A percentile compares a stretch with the other conserved stretches of the same genome.
These are phyloP conservation scores for Chelonus formosanus DNA, from an alignment of 2,888 invertebrate genomes.

Conservation along the genomic window DNA sequence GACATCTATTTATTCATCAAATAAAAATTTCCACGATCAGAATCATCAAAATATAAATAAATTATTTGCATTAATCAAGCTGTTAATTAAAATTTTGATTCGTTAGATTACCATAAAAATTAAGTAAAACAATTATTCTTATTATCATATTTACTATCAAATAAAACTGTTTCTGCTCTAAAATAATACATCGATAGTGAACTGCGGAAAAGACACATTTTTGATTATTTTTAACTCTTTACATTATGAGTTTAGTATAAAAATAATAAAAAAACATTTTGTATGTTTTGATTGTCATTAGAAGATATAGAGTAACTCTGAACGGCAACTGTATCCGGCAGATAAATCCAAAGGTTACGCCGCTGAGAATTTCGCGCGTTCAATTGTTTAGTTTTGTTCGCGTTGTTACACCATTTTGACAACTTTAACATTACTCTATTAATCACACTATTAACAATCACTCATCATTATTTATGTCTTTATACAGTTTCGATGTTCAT, in stretches of 20 bases:
- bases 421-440: slow-evolving; percentile 12
- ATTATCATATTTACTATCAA: too few relatives aligned
- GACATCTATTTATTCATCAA: too few relatives aligned
- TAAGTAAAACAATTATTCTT: not conserved
- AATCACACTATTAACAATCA: slow-evolving; percentile 19
- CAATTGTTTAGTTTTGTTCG: slow-evolving; percentile 3
- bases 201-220: too few relatives aligned
- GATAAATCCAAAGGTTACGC: slow-evolving; percentile 29
- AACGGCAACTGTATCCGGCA: slow-evolving; percentile 19
- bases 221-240: too few relatives aligned
- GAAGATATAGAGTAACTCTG: slow-evolving; percentile 1
- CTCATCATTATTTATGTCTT: slow-evolving; percentile 15
- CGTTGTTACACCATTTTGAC: not conserved
- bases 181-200: too few relatives aligned
- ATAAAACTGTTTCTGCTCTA: too few relatives aligned
- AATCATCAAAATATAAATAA: too few relatives aligned
- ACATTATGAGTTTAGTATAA: too few relatives aligned
- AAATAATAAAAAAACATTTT: too few relatives aligned
- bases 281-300: slow-evolving; percentile 25
- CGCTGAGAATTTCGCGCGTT: slow-evolving; percentile 16
- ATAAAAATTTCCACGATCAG: too few relatives aligned
- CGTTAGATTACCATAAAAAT: not conserved
- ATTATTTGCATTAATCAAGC: too few relatives aligned
- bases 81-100: too few relatives aligned
- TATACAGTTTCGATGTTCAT: slow-evolving; percentile 42